phyloP scores from a whole-genome alignment of 23 tunicate species.

The Pegea sp. region DNA sequence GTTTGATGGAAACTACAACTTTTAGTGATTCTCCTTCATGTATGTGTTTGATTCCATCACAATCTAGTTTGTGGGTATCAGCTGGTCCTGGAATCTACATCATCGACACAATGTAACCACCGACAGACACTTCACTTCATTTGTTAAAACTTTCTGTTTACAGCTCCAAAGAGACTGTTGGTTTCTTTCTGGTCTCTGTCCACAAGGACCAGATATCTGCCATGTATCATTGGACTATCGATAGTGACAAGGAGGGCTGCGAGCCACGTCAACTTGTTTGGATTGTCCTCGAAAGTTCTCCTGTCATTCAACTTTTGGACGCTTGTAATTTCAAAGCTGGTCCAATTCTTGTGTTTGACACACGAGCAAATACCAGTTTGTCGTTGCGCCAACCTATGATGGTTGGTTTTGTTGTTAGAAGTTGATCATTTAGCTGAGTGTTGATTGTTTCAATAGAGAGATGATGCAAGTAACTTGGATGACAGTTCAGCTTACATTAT shows the following conservation, averaged over 20 bases:
- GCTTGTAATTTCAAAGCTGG: constrained; percentile 9
- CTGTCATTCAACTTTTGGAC: constrained; percentile 24
- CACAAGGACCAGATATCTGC: constrained; percentile 17
- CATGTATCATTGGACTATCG: constrained; percentile 13
- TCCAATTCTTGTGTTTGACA: constrained; percentile 46
- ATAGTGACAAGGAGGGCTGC: background rate
- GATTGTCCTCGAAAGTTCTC: constrained; percentile 15
- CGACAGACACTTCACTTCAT: background rate
- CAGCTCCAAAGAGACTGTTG: constrained; percentile 27
- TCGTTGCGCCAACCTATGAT: constrained; percentile 36
- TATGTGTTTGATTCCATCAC: constrained; percentile 9
- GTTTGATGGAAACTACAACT: constrained; percentile 15
- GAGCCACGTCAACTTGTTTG: constrained; percentile 9
- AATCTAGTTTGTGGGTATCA: constrained; percentile 23
- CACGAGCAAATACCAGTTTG: constrained; percentile 4
- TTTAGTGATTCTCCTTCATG: constrained; percentile 27
- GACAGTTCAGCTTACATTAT: background rate
- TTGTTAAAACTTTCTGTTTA: background rate
- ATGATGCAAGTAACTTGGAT: too few relatives aligned
- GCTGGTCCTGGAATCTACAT: constrained; percentile 50
- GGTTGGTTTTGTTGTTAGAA: constrained; percentile 14
- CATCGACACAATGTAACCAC: constrained; percentile 16
- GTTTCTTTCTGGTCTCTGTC: constrained; percentile 39
- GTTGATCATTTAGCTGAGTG: too few relatives aligned
- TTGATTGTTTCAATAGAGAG: too few relatives aligned